Evolutionary conservation across 2,113 vertebrate species (phyloP).

Genomic region (Astatoreochromis straeleni): DNA sequence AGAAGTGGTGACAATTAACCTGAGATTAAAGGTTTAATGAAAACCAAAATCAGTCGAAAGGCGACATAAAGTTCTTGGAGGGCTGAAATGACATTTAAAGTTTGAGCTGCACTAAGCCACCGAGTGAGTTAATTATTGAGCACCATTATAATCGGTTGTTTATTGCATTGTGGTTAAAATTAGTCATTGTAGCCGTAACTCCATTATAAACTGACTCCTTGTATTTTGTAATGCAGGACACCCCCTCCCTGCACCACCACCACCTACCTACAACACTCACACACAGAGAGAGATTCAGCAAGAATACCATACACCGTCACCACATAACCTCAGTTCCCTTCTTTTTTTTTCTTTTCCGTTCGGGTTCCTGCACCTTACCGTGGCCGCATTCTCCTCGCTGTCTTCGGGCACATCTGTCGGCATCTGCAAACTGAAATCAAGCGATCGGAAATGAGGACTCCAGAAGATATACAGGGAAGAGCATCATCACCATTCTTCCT

Average conservation of each 20-base stretch:
- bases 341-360: not conserved
- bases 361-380: conserved; percentile 15
- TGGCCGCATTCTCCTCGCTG: conserved; percentile 42
- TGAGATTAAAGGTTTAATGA: not conserved
- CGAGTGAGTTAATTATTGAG: not conserved
- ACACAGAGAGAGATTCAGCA: not conserved
- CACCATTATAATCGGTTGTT: not conserved
- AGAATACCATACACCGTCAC: not conserved
- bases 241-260: not conserved
- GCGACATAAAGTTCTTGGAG: not conserved
- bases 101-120: not conserved
- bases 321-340: not conserved
- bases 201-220: not conserved
- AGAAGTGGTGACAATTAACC: not conserved
- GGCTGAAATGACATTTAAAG: not conserved
- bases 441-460: conserved; percentile 1
- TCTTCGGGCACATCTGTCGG: conserved; percentile 67
- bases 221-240: conserved; percentile 1
- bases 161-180: not conserved
- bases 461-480: not conserved
- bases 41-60: not conserved
- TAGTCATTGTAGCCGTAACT: not conserved
- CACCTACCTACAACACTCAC: not conserved
- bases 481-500: not conserved
- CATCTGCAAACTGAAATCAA: conserved; percentile 62